These are phyloP conservation scores for Aethes cnicana DNA, from an alignment of 2,888 invertebrate genomes.

Conservation along the genomic window DNA sequence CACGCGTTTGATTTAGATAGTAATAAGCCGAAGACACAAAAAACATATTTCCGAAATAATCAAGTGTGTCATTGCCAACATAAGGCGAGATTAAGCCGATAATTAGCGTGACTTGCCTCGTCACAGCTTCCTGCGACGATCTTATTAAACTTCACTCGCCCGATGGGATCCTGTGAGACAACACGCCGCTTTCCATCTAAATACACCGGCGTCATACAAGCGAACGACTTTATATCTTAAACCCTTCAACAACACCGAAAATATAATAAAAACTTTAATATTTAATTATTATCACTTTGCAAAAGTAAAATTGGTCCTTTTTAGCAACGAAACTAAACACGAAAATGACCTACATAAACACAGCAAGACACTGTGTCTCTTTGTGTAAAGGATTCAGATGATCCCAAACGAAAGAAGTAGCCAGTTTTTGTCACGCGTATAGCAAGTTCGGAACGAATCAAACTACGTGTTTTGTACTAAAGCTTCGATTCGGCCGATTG, in stretches of 20 bases:
- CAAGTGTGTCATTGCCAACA: conserved; percentile 48
- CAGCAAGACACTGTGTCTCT: not conserved
- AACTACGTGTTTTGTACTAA: conserved; percentile 71
- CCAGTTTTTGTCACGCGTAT: conserved; percentile 59
- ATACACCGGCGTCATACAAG: conserved; percentile 29
- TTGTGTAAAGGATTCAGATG: too few relatives aligned
- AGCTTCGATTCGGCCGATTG: conserved; percentile 53
- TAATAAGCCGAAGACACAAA: not conserved
- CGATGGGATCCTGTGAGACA: conserved; percentile 46
- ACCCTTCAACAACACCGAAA: too few relatives aligned
- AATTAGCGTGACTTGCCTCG: conserved; percentile 53
- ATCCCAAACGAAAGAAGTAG: conserved; percentile 47
- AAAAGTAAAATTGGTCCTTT: too few relatives aligned
- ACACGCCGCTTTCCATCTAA: conserved; percentile 43
- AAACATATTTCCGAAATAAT: conserved; percentile 36
- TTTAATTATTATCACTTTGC: too few relatives aligned
- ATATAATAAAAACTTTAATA: too few relatives aligned
- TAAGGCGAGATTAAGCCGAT: conserved; percentile 48
- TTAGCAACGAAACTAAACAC: too few relatives aligned
- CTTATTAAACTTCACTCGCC: conserved; percentile 55
- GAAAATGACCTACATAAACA: too few relatives aligned
- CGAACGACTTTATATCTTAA: too few relatives aligned
- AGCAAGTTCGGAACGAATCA: conserved; percentile 69
- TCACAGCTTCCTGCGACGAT: conserved; percentile 48
- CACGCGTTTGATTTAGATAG: too few relatives aligned